phyloP scores from a whole-genome alignment of 2,797 vertebrate species.

The Hydrocynus forskahlii region DNA sequence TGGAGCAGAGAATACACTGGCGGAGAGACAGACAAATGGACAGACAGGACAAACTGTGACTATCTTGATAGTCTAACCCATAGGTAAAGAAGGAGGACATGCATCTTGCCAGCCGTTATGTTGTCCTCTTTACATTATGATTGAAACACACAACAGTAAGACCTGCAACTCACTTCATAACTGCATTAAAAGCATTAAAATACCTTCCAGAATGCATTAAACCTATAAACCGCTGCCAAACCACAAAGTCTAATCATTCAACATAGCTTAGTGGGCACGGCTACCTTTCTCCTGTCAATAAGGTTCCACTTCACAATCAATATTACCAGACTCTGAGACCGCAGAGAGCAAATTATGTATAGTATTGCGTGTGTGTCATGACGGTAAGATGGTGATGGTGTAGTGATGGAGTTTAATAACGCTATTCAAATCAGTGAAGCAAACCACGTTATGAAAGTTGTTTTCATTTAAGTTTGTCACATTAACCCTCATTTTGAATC shows the following conservation, averaged over 20 bases:
- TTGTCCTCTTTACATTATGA: constrained; percentile 34
- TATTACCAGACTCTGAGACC: constrained; percentile 40
- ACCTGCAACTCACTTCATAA: constrained; percentile 51
- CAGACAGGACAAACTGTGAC: background rate
- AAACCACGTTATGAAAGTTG: background rate
- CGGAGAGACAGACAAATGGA: constrained; percentile 16
- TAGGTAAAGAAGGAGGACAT: no score
- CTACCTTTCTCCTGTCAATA: constrained; percentile 51
- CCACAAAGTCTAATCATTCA: constrained; percentile 67
- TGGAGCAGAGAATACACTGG: no score
- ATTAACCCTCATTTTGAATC: background rate
- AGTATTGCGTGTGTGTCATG: constrained; percentile 9
- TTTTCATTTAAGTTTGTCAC: background rate
- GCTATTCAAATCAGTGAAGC: background rate
- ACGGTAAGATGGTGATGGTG: background rate
- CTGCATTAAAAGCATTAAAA: constrained; percentile 69
- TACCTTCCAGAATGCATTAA: constrained; percentile 71
- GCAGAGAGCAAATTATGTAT: constrained; percentile 38
- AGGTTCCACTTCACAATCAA: constrained; percentile 55
- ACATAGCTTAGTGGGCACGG: constrained; percentile 44
- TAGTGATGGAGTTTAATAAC: background rate
- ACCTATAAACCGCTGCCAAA: constrained; percentile 65
- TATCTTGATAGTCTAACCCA: no score
- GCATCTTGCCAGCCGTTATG: background rate
- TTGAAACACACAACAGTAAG: constrained; percentile 10